These are phyloP conservation scores for Gastrophryne carolinensis DNA, from an alignment of 2,797 vertebrate genomes.

Conservation along the genomic window DNA sequence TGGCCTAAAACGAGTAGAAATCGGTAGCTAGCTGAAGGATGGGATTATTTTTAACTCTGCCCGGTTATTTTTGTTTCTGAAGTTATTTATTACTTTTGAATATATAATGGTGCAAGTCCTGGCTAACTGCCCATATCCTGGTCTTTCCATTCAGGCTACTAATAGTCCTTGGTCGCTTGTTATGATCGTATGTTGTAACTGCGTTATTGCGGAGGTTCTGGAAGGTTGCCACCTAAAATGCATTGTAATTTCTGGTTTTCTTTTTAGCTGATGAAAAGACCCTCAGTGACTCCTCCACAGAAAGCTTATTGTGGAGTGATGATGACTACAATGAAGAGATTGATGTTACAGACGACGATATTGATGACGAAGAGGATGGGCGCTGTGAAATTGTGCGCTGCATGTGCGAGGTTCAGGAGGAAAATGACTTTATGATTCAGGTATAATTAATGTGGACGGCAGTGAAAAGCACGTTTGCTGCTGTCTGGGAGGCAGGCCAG, in stretches of 20 bases:
- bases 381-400: conserved; percentile 89
- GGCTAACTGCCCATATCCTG: too few species aligned
- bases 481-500: background rate
- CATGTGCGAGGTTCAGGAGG: conserved; percentile 93
- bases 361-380: conserved; percentile 71
- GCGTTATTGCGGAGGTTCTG: too few species aligned
- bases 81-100: too few species aligned
- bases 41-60: too few species aligned
- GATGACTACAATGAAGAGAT: conserved; percentile 84
- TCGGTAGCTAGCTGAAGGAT: too few species aligned
- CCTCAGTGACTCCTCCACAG: conserved; percentile 87
- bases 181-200: too few species aligned
- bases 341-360: conserved; percentile 81
- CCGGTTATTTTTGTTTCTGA: too few species aligned
- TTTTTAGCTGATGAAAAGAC: conserved; percentile 80
- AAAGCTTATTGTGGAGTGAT: conserved; percentile 91
- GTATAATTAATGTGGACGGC: conserved; percentile 61
- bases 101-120: too few species aligned
- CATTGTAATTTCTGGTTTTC: conserved; percentile 14
- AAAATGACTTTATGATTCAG: conserved; percentile 99
- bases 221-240: too few species aligned
- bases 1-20: too few species aligned
- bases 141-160: too few species aligned
- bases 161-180: too few species aligned
- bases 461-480: background rate